Evolutionary conservation across 2,888 invertebrate genomes (phyloP).

Genomic region (Drosophila nigricruria): DNA sequence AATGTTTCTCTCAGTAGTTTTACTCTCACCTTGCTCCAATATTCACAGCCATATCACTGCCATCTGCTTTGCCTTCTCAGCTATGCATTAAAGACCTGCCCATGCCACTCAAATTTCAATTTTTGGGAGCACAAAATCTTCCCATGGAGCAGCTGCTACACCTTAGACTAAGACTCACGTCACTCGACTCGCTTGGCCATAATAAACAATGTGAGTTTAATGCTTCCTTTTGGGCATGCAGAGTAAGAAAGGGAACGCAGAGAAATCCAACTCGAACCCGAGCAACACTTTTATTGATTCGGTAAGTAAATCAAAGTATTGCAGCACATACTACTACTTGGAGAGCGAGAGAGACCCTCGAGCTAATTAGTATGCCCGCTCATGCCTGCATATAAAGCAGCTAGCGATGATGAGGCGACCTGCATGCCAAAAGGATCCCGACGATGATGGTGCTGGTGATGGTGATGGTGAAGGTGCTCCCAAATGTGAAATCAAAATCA

Average conservation of each 20-base stretch:
- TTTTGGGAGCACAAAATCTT: conserved; percentile 44
- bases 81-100: conserved; percentile 43
- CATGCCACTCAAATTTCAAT: conserved; percentile 54
- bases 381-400: conserved; percentile 75
- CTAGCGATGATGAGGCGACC: conserved; percentile 65
- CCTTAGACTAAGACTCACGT: conserved; percentile 35
- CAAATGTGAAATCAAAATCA: conserved; percentile 63
- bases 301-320: conserved; percentile 69
- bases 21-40: neutral
- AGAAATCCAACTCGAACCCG: neutral
- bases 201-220: conserved; percentile 74
- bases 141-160: conserved; percentile 26
- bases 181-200: conserved; percentile 36
- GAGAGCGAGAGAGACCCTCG: conserved; percentile 35
- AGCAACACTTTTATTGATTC: conserved; percentile 67
- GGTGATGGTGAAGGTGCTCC: conserved; percentile 21
- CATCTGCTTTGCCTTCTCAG: conserved; percentile 31
- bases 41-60: conserved; percentile 20
- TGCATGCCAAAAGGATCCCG: conserved; percentile 65
- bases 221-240: conserved; percentile 52
- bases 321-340: conserved; percentile 40
- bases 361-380: conserved; percentile 79
- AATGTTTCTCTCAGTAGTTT: neutral
- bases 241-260: neutral
- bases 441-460: conserved; percentile 12